phyloP scores from a whole-genome alignment of 2,797 vertebrate species.

The Cirrhinus mrigala region DNA sequence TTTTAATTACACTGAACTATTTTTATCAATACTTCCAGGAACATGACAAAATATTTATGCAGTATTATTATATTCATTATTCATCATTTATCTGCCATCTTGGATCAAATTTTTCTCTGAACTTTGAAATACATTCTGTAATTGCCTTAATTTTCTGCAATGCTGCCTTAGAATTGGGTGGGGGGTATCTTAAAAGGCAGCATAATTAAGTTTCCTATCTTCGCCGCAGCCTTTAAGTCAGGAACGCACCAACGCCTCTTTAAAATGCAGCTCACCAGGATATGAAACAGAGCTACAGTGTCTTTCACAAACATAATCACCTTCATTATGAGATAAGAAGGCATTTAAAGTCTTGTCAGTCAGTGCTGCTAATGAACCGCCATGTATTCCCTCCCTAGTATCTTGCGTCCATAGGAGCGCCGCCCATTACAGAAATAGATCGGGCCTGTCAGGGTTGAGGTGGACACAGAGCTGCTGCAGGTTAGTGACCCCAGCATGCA shows the following conservation, averaged over 20 bases:
- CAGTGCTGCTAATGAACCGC: slow-evolving; percentile 1
- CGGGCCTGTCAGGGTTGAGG: slow-evolving; percentile 15
- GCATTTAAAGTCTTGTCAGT: slow-evolving; percentile 9
- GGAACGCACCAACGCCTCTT: not conserved
- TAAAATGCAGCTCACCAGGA: not conserved
- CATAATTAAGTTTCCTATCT: not conserved
- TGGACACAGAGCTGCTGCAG: slow-evolving; percentile 31
- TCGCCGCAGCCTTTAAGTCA: not conserved
- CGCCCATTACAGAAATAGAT: slow-evolving; percentile 4
- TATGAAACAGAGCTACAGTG: not conserved
- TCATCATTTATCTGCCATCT: not conserved
- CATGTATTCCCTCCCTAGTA: not conserved
- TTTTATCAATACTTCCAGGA: not conserved
- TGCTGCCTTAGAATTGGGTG: not conserved
- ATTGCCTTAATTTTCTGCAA: not conserved
- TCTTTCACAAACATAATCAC: slow-evolving; percentile 20
- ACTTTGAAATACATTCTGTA: not conserved
- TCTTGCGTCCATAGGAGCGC: not conserved
- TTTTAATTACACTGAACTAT: not conserved
- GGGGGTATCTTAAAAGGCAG: not conserved
- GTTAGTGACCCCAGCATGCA: slow-evolving; percentile 32
- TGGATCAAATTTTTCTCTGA: not conserved
- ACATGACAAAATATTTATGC: not conserved
- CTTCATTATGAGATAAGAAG: slow-evolving; percentile 18
- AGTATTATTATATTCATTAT: not conserved